Conservation (phyloP, 2,797 vertebrate genomes). For the Potorous gilbertii region DNA sequence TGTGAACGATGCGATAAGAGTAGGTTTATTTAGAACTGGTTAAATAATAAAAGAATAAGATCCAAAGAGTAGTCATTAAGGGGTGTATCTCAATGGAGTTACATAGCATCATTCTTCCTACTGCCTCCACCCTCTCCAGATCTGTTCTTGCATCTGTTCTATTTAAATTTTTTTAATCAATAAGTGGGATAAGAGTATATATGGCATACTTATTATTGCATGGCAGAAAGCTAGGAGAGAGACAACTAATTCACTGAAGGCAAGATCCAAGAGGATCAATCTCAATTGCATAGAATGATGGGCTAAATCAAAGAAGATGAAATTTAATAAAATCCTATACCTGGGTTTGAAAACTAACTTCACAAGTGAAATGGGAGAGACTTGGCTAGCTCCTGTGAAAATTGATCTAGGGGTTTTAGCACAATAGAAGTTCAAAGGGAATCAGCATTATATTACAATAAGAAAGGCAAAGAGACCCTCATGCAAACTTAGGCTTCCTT, state of each 20-base stretch:
- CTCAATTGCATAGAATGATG: neutral
- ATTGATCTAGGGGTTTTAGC: neutral
- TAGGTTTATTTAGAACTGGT: neutral
- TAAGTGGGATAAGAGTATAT: neutral
- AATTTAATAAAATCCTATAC: neutral
- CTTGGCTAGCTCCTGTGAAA: neutral
- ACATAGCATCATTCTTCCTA: neutral
- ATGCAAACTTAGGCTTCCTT: neutral
- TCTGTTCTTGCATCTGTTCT: neutral
- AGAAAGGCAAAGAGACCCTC: neutral
- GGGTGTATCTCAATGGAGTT: neutral
- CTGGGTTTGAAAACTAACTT: neutral
- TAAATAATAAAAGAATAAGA: neutral
- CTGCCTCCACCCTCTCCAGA: neutral
- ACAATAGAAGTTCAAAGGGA: neutral
- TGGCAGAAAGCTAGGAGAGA: neutral
- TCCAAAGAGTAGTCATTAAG: neutral
- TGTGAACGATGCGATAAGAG: neutral
- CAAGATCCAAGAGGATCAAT: neutral
- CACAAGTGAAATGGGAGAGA: neutral
- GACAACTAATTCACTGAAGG: neutral
- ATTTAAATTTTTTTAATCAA: neutral
- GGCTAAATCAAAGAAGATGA: neutral
- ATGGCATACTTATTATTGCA: neutral
- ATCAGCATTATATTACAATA: neutral